These are phyloP conservation scores for Charanyca ferruginea DNA, from an alignment of 2,888 invertebrate genomes.

Conservation along the genomic window DNA sequence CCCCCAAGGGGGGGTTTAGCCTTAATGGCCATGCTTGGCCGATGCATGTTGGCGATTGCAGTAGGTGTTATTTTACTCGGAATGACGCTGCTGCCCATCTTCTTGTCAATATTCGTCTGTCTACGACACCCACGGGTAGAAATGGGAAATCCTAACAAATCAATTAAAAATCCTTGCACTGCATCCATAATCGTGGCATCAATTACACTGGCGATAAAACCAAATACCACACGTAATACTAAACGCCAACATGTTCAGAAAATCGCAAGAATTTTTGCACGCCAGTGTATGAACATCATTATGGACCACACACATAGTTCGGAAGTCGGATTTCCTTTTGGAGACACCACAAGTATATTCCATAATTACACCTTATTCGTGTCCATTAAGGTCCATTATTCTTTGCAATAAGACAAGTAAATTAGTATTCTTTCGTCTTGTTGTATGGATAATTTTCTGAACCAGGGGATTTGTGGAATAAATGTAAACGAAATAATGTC, in stretches of 20 bases:
- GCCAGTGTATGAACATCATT: slow-evolving; percentile 42
- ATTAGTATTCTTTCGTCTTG: slow-evolving; percentile 50
- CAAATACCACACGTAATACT: slow-evolving; percentile 24
- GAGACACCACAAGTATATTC: neutral
- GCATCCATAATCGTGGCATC: slow-evolving; percentile 15
- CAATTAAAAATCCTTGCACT: slow-evolving; percentile 3
- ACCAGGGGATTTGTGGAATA: slow-evolving; percentile 29
- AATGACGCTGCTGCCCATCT: too few relatives aligned
- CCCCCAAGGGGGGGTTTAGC: too few relatives aligned
- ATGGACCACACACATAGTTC: slow-evolving; percentile 57
- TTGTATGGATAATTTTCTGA: slow-evolving; percentile 46
- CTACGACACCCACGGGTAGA: too few relatives aligned
- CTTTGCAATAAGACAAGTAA: slow-evolving; percentile 8
- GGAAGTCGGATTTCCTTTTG: slow-evolving; percentile 21
- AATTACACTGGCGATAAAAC: slow-evolving; percentile 27
- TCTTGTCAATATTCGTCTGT: too few relatives aligned
- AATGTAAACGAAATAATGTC: slow-evolving; percentile 40
- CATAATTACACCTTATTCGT: neutral
- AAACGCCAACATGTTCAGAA: slow-evolving; percentile 43
- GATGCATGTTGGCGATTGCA: too few relatives aligned
- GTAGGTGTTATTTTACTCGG: too few relatives aligned
- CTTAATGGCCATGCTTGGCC: too few relatives aligned
- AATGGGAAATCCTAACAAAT: too few relatives aligned
- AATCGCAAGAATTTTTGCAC: slow-evolving; percentile 39
- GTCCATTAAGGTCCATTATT: neutral